Evolutionary conservation across 92 coral and sea anemone species (phyloP).

Genomic region (Zoanthus gigantus): DNA sequence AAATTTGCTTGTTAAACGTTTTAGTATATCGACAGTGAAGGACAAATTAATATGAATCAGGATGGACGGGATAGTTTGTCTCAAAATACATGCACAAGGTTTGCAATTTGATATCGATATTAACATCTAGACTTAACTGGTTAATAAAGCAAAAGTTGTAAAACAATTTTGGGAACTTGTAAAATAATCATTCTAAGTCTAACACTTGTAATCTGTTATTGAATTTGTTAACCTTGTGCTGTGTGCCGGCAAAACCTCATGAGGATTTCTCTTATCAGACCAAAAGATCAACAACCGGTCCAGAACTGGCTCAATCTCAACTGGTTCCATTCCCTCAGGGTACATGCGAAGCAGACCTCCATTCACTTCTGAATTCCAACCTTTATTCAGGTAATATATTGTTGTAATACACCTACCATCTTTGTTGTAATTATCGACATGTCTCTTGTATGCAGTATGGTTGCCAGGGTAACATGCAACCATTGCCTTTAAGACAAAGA

Average conservation of each 20-base stretch:
- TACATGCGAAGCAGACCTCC: slow-evolving; percentile 88
- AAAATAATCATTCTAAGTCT: no score
- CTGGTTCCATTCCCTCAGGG: slow-evolving; percentile 78
- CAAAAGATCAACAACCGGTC: slow-evolving; percentile 95
- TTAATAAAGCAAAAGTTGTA: no score
- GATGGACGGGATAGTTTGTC: no score
- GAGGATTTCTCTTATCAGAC: slow-evolving; percentile 98
- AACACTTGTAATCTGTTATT: no score
- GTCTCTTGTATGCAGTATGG: slow-evolving; percentile 84
- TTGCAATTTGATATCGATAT: no score
- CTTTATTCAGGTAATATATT: slow-evolving; percentile 90
- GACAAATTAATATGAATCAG: no score
- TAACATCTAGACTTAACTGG: no score
- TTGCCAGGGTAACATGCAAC: slow-evolving; percentile 97
- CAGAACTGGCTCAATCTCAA: slow-evolving; percentile 84
- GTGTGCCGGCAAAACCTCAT: slow-evolving; percentile 91
- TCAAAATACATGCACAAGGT: no score
- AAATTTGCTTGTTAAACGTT: no score
- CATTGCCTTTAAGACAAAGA: slow-evolving; percentile 78
- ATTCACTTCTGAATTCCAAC: slow-evolving; percentile 75
- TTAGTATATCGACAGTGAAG: no score
- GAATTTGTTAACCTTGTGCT: slow-evolving; percentile 66
- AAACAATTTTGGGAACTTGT: no score
- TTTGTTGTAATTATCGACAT: slow-evolving; percentile 90
- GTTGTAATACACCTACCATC: slow-evolving; percentile 98